Base-by-base conservation (phyloP, 2,888 invertebrate species). In the Ophioninae sp. region DNA sequence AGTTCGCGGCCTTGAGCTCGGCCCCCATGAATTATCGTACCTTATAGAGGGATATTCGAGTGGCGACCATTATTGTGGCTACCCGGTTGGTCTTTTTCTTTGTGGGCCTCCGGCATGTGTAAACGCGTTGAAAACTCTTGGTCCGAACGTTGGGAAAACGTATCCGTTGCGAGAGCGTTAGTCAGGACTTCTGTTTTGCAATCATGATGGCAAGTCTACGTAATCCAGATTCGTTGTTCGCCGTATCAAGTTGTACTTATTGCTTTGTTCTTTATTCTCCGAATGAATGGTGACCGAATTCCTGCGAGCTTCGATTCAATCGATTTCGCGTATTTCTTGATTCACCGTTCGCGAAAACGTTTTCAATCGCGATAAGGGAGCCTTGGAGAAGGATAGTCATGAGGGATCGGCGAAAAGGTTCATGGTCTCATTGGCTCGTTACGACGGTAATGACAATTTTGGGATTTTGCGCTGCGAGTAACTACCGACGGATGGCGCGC, bases 1-100 rank as follows among this genome's bases (percentile, higher is more conserved):
- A 81, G 80, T 84, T 81, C 77, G 65, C 85, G 88, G 82, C 89
- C 89, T 90, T 90, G 88, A 87, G 88, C 87, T 86, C 84, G 85
- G 78, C 79, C 79, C 82, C 87, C 86, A 86, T 88, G 85, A 87
- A 88, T 85, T 85, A 82, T 82, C 83, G 81, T 75, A 62, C 85
- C 69, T 37, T 56, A 69, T 30, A 57, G 39, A 73, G 59, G 21
- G 20, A 21, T 59, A 21, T 59, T 59, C 59, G 59, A 59, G 21
- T 59, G 59, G 10, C 21, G 50, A 50, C 50, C 50, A 50, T 50
- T 50, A 50, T 50, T 50, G 50, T 50, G 50, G 17, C 50, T 50
- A 50, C 50, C 0, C 50, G 50, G 50, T 17, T 5, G 50, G 17
- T 50, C 17, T 50, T 6, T 50, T 50, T 50, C 50, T 50, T 50